Base-by-base conservation (phyloP, 2,888 invertebrate species). In the Epistrophella euchroma region DNA sequence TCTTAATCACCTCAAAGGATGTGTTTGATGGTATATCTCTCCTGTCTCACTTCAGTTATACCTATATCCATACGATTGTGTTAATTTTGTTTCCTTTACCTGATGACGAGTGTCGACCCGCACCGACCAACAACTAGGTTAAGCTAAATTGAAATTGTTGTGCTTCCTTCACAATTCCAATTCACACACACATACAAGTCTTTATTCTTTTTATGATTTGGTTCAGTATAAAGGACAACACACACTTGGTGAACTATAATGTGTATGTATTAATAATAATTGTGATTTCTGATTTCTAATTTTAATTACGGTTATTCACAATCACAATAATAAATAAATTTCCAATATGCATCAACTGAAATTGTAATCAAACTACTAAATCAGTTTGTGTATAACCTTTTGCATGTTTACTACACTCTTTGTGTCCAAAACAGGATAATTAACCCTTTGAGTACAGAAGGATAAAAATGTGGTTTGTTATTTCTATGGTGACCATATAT, bases 1-100 rank as follows among this genome's bases (percentile, higher is more conserved):
- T 68, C 68, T 52, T 52, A 68, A 68, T 68, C 68, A 52, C 68
- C 68, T 68, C 52, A 68, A 68, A 68, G 35, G 68, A 68, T 52
- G 68, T 68, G 37, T 68, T 52, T 66, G 47, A 32, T 19, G 47
- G 47, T 19, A 66, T 66, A 35, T 47, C 66, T 13, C 17, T 37
- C 22, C 22, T 52, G 15, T 60, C 15, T 25, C 25, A 28, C 9
- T 52, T 25, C 1, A 25, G 25, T 15, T 43, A 19, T 3, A 11
- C 10, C 13, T 11, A 10, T 68, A 68, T 50, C 10, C 52, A 4
- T 52, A 37, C 22, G 68, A 66, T 47, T 47, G 66, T 66, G 66
- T 66, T 66, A 50, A 68, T 52, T 68, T 68, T 10, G 37, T 68
- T 68, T 52, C 37, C 66, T 40, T 28, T 10, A 45, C 32, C 11